Base-by-base conservation (phyloP, 1,140 invertebrate species). In the Luehdorfia chinensis region DNA sequence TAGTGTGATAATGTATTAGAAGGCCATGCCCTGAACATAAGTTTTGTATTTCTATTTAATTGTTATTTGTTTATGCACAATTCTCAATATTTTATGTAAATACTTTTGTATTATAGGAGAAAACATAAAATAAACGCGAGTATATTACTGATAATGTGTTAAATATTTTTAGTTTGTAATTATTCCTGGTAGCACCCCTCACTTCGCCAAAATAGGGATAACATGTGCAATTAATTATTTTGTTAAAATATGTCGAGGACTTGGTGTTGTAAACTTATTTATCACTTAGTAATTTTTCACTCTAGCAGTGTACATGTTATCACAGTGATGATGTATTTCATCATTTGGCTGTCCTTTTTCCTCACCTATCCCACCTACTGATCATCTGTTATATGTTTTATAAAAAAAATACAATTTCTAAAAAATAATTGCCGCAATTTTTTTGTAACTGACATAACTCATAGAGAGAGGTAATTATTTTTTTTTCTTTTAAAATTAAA, bases 21-120 rank as follows among this genome's bases (percentile, higher is more conserved):
- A 65, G 76, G 76, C 73, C 75, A 72, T 80, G 83, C 61, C 75
- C 72, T 67, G 67, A 75, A 72, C 63, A 75, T 79, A 79, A 69
- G 66, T 81, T 81, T 84, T 84, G 74, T 83, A 77, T 84, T 80
- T 79, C 74, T 84, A 84, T 86, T 84, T 86, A 83, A 84, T 87
- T 88, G 87, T 88, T 87, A 88, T 87, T 87, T 87, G 84, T 87
- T 88, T 85, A 85, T 86, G 87, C 87, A 87, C 87, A 86, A 87
- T 87, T 87, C 83, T 88, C 83, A 79, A 86, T 87, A 86, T 88
- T 86, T 78, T 88, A 87, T 87, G 85, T 88, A 88, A 81, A 88
- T 88, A 87, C 66, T 88, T 87, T 87, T 88, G 85, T 88, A 88
- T 84, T 75, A 87, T 87, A 87, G 84, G 71, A 83, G 68, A 79